Conservation (phyloP, 2,113 vertebrate species). For the Neodon shergylaensis region DNA sequence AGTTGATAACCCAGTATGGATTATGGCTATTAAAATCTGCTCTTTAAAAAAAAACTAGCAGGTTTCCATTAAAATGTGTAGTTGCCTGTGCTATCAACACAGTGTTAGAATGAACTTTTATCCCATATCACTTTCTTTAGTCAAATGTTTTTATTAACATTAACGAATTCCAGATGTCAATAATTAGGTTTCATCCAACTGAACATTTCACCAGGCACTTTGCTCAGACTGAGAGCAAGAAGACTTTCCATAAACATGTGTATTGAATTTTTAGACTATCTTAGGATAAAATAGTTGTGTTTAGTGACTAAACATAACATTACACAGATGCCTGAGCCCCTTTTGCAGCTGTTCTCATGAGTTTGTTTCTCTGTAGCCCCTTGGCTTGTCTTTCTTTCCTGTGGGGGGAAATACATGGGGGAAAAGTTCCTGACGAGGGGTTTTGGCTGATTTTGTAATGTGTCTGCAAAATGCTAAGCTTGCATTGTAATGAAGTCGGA, state of each 20-base stretch:
- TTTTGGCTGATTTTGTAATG: constrained; percentile 75
- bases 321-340: constrained; percentile 76
- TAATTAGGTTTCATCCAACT: constrained; percentile 72
- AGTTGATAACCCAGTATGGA: constrained; percentile 2
- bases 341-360: constrained; percentile 77
- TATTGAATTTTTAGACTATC: constrained; percentile 74
- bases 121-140: constrained; percentile 35
- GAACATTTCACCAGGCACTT: constrained; percentile 76
- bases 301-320: constrained; percentile 83
- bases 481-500: constrained; percentile 80
- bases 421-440: constrained; percentile 65
- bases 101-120: constrained; percentile 30
- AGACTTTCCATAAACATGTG: constrained; percentile 72
- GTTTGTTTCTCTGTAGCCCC: constrained; percentile 41
- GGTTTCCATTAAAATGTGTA: background rate
- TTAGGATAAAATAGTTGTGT: constrained; percentile 77
- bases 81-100: background rate
- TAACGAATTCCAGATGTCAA: constrained; percentile 78
- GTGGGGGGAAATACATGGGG: constrained; percentile 37
- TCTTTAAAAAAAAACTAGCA: background rate
- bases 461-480: constrained; percentile 74
- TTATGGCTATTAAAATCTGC: background rate
- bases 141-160: constrained; percentile 75
- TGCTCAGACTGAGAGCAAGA: constrained; percentile 65
- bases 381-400: constrained; percentile 39